Conservation (phyloP, 1,140 invertebrate genomes). For the Capitella teleta region DNA sequence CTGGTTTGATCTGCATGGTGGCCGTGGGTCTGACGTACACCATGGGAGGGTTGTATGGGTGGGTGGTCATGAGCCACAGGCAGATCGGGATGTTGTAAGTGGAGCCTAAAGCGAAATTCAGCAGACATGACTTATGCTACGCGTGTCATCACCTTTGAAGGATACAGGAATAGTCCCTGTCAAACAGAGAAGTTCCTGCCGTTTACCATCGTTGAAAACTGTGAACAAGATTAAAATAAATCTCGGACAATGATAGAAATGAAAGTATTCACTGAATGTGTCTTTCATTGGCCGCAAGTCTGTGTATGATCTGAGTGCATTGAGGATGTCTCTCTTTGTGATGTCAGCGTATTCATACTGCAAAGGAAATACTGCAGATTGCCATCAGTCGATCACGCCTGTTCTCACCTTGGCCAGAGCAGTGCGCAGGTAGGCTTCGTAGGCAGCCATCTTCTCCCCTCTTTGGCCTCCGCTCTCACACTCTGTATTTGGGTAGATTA, state of each 20-base stretch:
- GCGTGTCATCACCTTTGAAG: constrained; percentile 59
- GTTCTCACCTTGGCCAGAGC: constrained; percentile 2
- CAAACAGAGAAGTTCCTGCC: constrained; percentile 70
- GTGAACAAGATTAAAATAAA: constrained; percentile 13
- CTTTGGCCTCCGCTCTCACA: too few relatives aligned
- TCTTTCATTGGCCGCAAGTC: constrained; percentile 56
- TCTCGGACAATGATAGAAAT: background rate
- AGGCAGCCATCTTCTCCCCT: constrained; percentile 4
- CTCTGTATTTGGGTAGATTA: too few relatives aligned
- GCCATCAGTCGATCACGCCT: background rate
- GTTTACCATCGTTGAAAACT: constrained; percentile 83
- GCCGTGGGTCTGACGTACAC: constrained; percentile 92
- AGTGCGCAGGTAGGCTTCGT: constrained; percentile 5
- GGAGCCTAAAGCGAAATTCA: constrained; percentile 46
- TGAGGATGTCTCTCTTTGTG: constrained; percentile 61
- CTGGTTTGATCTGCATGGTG: constrained; percentile 92
- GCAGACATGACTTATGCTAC: background rate
- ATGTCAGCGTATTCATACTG: constrained; percentile 64
- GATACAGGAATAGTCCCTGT: constrained; percentile 84
- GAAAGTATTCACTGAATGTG: constrained; percentile 50
- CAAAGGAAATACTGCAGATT: background rate
- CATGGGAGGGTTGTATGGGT: constrained; percentile 94
- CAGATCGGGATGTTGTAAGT: constrained; percentile 93
- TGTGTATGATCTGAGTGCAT: constrained; percentile 57
- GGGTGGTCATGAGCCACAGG: constrained; percentile 92